Percentiles rank a stretch among this genome's conserved stretches.
phyloP scores from a whole-genome alignment of 2,888 invertebrate species.

The Cantharis nigra region DNA sequence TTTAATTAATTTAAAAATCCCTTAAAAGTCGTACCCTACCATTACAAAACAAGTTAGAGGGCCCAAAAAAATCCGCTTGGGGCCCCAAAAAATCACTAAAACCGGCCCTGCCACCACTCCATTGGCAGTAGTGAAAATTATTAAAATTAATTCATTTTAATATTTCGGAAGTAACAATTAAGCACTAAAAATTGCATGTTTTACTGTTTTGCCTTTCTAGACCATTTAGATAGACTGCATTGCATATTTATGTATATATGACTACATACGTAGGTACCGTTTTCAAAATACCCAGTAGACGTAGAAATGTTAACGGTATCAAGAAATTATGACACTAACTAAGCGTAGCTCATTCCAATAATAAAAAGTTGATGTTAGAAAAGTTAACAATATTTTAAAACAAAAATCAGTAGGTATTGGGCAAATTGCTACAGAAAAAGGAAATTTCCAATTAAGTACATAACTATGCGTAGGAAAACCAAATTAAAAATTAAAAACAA shows the following conservation, averaged over 20 bases:
- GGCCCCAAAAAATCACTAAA: no score
- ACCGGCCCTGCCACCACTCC: no score
- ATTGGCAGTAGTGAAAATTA: not conserved
- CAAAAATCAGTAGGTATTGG: not conserved
- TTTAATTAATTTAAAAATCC: no score
- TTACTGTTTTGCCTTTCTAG: not conserved
- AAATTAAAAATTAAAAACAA: not conserved
- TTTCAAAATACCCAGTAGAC: not conserved
- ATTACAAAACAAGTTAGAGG: no score
- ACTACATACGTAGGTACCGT: not conserved
- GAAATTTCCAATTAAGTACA: not conserved
- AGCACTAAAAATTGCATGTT: not conserved
- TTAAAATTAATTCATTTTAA: not conserved
- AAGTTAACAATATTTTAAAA: not conserved
- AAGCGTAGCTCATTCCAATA: not conserved
- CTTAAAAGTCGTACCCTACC: no score
- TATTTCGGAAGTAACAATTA: not conserved
- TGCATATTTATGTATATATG: not conserved
- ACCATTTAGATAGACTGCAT: not conserved
- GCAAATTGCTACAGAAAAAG: not conserved
- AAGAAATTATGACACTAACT: not conserved
- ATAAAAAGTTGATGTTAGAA: not conserved
- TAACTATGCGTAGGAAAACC: not conserved
- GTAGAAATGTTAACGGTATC: not conserved
- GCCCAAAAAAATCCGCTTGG: no score